These are phyloP conservation scores for Nomada ruficornis DNA, from an alignment of 2,888 invertebrate genomes.

Conservation along the genomic window DNA sequence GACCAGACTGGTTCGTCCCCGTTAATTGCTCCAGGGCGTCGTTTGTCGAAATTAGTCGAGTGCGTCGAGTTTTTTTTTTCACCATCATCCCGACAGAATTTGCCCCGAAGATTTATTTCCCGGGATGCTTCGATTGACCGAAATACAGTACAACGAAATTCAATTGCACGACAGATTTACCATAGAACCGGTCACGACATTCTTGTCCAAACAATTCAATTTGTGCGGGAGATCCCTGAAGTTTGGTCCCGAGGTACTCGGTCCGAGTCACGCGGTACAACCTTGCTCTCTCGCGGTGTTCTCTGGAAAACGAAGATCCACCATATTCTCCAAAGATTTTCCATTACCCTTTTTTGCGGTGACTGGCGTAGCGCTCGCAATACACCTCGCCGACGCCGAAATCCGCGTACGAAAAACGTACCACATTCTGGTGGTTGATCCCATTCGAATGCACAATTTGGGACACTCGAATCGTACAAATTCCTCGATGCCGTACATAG, in stretches of 20 bases:
- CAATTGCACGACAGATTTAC: not conserved
- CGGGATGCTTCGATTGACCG: not conserved
- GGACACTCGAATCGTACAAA: not conserved
- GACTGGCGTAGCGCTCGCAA: not conserved
- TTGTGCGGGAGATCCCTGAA: not conserved
- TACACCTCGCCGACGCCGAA: conserved; percentile 1
- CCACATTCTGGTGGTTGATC: not conserved
- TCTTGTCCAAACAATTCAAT: not conserved
- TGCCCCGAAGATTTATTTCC: not conserved
- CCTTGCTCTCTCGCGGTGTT: not conserved
- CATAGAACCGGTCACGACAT: no score
- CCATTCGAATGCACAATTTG: not conserved
- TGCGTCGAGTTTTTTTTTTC: conserved; percentile 6
- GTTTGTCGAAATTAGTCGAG: conserved; percentile 1
- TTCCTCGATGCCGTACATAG: not conserved
- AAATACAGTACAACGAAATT: not conserved
- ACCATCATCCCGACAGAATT: not conserved
- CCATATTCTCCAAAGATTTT: not conserved
- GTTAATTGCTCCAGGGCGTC: not conserved
- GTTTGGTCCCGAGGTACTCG: not conserved
- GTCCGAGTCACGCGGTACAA: not conserved
- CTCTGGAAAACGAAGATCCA: not conserved
- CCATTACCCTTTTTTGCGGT: not conserved
- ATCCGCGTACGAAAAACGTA: no score
- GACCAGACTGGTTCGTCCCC: not conserved